phyloP scores from a whole-genome alignment of 1,140 invertebrate genomes.

The Drosophila serrata region DNA sequence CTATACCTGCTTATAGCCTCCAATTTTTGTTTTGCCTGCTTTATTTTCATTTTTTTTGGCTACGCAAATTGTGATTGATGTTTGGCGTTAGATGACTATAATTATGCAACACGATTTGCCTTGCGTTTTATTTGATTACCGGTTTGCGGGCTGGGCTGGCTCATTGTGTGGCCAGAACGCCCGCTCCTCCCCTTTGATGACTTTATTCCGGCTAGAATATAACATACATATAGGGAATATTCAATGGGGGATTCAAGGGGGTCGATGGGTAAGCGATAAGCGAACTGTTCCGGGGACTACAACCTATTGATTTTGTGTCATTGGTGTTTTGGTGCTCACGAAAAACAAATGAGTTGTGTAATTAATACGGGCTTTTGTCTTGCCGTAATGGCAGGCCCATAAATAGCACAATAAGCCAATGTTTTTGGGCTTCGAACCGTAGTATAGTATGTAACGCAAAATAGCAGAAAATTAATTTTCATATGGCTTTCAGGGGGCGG shows the following conservation, averaged over 20 bases:
- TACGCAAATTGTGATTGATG: constrained; percentile 72
- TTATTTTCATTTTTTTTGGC: not conserved
- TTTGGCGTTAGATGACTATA: constrained; percentile 60
- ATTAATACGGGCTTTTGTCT: constrained; percentile 74
- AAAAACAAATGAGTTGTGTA: constrained; percentile 78
- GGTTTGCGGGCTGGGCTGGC: constrained; percentile 27
- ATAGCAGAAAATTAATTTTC: constrained; percentile 79
- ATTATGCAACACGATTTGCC: constrained; percentile 71
- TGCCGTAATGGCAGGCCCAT: constrained; percentile 69
- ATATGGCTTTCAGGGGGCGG: constrained; percentile 49
- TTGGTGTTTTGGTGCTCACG: constrained; percentile 48
- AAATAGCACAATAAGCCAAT: constrained; percentile 77
- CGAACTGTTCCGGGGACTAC: constrained; percentile 13
- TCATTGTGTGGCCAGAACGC: constrained; percentile 35
- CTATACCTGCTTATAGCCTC: not conserved
- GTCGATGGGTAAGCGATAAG: constrained; percentile 2
- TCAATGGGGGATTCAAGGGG: not conserved
- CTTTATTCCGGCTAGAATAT: constrained; percentile 47
- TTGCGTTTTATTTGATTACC: constrained; percentile 78
- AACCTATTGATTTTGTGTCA: constrained; percentile 72
- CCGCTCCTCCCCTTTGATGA: constrained; percentile 49
- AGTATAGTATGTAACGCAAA: constrained; percentile 36
- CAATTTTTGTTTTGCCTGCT: not conserved
- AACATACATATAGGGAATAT: not conserved
- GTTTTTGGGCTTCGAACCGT: constrained; percentile 23